Evolutionary conservation across 2,888 invertebrate species (phyloP).

Genomic region (Dermolepida albohirtum): DNA sequence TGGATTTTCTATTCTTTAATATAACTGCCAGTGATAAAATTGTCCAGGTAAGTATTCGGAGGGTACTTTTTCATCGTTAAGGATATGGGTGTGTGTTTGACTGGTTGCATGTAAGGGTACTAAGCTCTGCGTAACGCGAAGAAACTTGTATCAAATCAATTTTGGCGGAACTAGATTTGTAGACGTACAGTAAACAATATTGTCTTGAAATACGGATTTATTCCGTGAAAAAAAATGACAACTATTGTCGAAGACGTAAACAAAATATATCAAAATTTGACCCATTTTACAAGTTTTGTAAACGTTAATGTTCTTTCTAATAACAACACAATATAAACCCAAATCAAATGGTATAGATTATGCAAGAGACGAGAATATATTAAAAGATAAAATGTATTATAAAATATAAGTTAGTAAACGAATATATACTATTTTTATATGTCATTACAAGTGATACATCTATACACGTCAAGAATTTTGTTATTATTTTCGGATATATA

Average conservation of each 20-base stretch:
- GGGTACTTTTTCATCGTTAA: conserved; percentile 19
- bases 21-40: conserved; percentile 59
- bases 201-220: conserved; percentile 3
- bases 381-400: too few species aligned
- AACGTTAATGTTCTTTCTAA: too few species aligned
- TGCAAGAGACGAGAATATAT: too few species aligned
- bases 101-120: conserved; percentile 43
- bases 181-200: conserved; percentile 42
- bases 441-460: too few species aligned
- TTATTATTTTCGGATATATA: too few species aligned
- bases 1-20: conserved; percentile 61
- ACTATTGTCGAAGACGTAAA: not conserved
- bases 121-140: conserved; percentile 45
- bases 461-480: too few species aligned
- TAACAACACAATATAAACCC: too few species aligned
- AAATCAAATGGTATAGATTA: too few species aligned
- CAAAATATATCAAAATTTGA: too few species aligned
- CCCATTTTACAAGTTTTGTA: too few species aligned
- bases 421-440: too few species aligned
- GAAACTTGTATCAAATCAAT: conserved; percentile 48
- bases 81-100: conserved; percentile 18
- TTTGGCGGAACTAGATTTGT: conserved; percentile 40
- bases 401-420: too few species aligned
- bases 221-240: conserved; percentile 16
- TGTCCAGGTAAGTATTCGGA: conserved; percentile 43